Evolutionary conservation across 2,888 invertebrate genomes (phyloP).

Genomic region (Sarcophaga variegata): DNA sequence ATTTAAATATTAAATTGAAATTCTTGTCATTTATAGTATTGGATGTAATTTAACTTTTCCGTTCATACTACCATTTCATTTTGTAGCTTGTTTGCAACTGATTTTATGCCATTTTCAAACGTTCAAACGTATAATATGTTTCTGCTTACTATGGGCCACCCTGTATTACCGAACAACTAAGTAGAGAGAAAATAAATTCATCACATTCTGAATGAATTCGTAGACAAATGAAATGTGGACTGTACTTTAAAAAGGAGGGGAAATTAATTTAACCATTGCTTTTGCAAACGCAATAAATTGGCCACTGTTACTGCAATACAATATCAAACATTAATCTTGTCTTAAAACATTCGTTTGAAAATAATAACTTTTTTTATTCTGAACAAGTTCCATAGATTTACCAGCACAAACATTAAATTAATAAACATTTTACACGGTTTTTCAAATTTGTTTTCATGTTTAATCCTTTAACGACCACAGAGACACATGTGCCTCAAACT

Average conservation of each 20-base stretch:
- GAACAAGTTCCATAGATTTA: too few species aligned
- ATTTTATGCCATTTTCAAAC: conserved; percentile 22
- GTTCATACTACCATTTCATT: conserved; percentile 62
- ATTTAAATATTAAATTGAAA: conserved; percentile 2
- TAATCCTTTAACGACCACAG: too few species aligned
- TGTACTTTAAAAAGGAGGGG: background rate
- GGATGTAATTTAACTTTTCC: conserved; percentile 14
- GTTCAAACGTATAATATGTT: conserved; percentile 4
- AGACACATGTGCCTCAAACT: too few species aligned
- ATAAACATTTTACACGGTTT: too few species aligned
- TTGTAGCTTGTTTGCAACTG: conserved; percentile 62
- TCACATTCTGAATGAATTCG: conserved; percentile 33
- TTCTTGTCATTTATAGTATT: background rate
- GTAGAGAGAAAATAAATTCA: conserved; percentile 1
- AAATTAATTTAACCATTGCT: background rate
- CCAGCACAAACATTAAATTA: too few species aligned
- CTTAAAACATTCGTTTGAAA: too few species aligned
- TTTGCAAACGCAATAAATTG: too few species aligned
- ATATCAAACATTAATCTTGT: too few species aligned
- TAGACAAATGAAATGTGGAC: conserved; percentile 48
- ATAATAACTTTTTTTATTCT: too few species aligned
- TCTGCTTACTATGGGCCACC: conserved; percentile 26
- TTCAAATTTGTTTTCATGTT: too few species aligned
- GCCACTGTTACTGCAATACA: too few species aligned
- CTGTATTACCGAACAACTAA: conserved; percentile 43